Percentiles rank a stretch among this genome's conserved stretches.
phyloP scores from a whole-genome alignment of 2,888 invertebrate species.

The Parnassius mnemosyne region DNA sequence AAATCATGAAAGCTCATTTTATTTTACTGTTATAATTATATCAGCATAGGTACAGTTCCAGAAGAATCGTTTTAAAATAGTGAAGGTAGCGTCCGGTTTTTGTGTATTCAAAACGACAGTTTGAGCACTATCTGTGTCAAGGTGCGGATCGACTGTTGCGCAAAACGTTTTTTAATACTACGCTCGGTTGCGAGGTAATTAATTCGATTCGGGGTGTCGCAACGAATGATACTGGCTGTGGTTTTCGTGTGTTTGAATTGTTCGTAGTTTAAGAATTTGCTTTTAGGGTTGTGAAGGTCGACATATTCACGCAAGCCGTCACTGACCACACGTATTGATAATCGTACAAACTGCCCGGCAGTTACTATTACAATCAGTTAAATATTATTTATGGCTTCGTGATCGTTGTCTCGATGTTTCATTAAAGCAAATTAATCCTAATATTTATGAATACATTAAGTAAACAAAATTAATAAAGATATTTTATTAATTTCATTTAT shows the following conservation, averaged over 20 bases:
- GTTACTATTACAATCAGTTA: too few relatives aligned
- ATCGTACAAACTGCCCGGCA: too few relatives aligned
- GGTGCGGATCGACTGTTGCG: slow-evolving; percentile 78
- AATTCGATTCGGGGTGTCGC: slow-evolving; percentile 77
- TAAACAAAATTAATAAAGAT: too few relatives aligned
- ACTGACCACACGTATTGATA: neutral
- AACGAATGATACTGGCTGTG: slow-evolving; percentile 66
- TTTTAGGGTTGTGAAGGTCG: slow-evolving; percentile 33
- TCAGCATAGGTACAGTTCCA: slow-evolving; percentile 24
- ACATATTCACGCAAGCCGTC: slow-evolving; percentile 3
- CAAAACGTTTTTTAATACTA: slow-evolving; percentile 77
- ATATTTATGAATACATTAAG: too few relatives aligned
- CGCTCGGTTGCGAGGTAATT: slow-evolving; percentile 78
- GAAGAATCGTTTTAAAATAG: slow-evolving; percentile 48
- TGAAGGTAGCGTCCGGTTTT: slow-evolving; percentile 77
- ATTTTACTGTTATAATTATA: too few relatives aligned
- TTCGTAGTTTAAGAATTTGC: slow-evolving; percentile 35
- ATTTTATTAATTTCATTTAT: neutral
- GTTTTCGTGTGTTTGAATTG: slow-evolving; percentile 57
- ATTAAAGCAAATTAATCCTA: too few relatives aligned
- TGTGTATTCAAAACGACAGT: slow-evolving; percentile 80
- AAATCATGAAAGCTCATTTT: too few relatives aligned
- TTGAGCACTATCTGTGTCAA: slow-evolving; percentile 76
- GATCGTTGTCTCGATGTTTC: too few relatives aligned
- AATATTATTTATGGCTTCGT: too few relatives aligned